These are phyloP conservation scores for Xylophagus ater DNA, from an alignment of 2,888 invertebrate species.

Conservation along the genomic window DNA sequence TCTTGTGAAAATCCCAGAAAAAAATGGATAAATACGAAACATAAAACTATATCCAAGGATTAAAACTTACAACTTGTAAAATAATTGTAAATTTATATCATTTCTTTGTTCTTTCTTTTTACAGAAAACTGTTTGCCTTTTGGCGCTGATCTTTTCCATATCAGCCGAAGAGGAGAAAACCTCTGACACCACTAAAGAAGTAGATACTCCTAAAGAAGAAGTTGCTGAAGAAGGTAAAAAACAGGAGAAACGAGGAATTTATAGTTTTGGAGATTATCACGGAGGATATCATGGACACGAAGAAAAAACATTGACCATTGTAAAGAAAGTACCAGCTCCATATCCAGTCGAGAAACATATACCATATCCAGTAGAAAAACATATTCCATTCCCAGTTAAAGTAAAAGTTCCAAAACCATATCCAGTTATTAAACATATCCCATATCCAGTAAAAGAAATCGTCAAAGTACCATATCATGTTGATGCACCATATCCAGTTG, in stretches of 20 bases:
- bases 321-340: conserved; percentile 60
- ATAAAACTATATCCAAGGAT: too few relatives aligned
- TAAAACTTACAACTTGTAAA: too few relatives aligned
- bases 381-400: conserved; percentile 49
- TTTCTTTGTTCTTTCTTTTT: too few relatives aligned
- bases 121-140: conserved; percentile 38
- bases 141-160: conserved; percentile 49
- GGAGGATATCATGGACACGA: conserved; percentile 41
- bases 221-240: conserved; percentile 48
- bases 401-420: conserved; percentile 59
- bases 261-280: conserved; percentile 41
- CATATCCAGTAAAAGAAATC: conserved; percentile 64
- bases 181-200: conserved; percentile 41
- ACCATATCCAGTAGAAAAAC: conserved; percentile 52
- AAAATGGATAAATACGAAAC: too few relatives aligned
- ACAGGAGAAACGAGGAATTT: conserved; percentile 64
- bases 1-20: too few relatives aligned
- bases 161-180: conserved; percentile 48
- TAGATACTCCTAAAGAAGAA: conserved; percentile 38
- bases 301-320: conserved; percentile 58
- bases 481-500: conserved; percentile 66
- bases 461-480: conserved; percentile 70
- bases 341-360: conserved; percentile 59
- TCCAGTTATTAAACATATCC: conserved; percentile 57
- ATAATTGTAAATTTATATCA: too few relatives aligned